phyloP scores from a whole-genome alignment of 2,888 invertebrate genomes.

The Rhamnusium bicolor region DNA sequence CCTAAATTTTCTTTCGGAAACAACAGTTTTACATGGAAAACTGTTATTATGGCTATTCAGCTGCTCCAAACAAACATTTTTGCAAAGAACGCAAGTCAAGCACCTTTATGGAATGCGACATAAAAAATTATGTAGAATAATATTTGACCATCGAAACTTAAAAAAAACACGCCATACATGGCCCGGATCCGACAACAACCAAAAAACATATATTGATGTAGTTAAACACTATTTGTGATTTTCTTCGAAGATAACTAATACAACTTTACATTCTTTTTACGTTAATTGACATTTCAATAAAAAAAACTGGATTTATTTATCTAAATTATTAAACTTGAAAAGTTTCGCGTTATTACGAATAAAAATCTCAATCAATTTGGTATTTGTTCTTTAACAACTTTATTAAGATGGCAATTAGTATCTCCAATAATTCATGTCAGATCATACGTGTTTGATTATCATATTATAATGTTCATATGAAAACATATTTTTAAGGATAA shows the following conservation, averaged over 20 bases:
- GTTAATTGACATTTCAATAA: slow-evolving; percentile 10
- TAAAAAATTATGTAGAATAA: background rate
- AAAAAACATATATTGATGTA: slow-evolving; percentile 1
- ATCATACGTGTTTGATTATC: background rate
- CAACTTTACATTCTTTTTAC: background rate
- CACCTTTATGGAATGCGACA: background rate
- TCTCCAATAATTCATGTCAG: background rate
- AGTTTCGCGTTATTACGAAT: slow-evolving; percentile 5
- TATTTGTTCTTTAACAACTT: background rate
- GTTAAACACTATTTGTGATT: background rate
- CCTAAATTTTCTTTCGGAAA: no score
- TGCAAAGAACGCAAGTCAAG: background rate
- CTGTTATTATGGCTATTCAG: background rate
- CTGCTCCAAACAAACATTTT: background rate
- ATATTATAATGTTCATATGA: background rate
- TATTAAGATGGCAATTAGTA: slow-evolving; percentile 4
- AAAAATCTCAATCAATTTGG: background rate
- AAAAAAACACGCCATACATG: background rate
- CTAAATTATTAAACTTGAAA: background rate
- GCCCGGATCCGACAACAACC: background rate
- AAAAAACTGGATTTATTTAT: slow-evolving; percentile 1
- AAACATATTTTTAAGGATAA: background rate
- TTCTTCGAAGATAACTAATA: background rate
- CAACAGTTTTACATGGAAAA: no score
- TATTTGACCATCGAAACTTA: background rate